A percentile compares a stretch with the other conserved stretches of the same genome.
These are phyloP conservation scores for Lithophane leautieri DNA, from an alignment of 2,888 invertebrate genomes.

Conservation along the genomic window DNA sequence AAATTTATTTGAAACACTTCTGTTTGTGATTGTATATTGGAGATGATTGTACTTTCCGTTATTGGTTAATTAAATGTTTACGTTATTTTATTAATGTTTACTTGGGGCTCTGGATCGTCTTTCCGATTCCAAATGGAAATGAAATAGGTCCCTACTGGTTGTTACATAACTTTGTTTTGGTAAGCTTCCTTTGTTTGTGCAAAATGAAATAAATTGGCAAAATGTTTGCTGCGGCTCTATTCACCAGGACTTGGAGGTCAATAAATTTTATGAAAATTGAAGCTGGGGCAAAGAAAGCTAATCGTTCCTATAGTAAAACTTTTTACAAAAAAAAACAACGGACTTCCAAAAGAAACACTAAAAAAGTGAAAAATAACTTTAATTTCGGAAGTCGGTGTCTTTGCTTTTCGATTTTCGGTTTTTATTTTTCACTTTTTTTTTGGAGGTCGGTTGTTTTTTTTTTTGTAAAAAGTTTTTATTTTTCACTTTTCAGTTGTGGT, in stretches of 20 bases:
- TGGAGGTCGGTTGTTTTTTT: too few relatives aligned
- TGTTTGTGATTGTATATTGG: slow-evolving; percentile 70
- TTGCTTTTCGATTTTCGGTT: too few relatives aligned
- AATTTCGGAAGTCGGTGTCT: too few relatives aligned
- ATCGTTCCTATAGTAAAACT: too few relatives aligned
- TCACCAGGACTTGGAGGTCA: not conserved
- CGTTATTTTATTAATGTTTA: slow-evolving; percentile 53
- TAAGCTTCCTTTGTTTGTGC: not conserved
- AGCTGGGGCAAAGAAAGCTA: not conserved
- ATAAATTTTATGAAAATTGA: not conserved
- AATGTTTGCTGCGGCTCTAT: not conserved
- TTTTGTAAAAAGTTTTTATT: too few relatives aligned
- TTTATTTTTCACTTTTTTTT: too few relatives aligned
- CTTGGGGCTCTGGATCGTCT: slow-evolving; percentile 37
- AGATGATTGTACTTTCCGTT: slow-evolving; percentile 61
- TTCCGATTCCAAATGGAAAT: slow-evolving; percentile 28
- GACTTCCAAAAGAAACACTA: too few relatives aligned
- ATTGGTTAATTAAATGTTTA: slow-evolving; percentile 68
- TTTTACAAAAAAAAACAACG: too few relatives aligned
- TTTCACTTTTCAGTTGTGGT: too few relatives aligned
- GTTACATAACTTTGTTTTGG: not conserved
- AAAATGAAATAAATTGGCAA: not conserved
- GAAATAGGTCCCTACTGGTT: slow-evolving; percentile 4
- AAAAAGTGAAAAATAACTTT: too few relatives aligned
- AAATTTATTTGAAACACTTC: slow-evolving; percentile 79